Base-by-base conservation (phyloP, 2,888 invertebrate species). In the Odontothrips loti region DNA sequence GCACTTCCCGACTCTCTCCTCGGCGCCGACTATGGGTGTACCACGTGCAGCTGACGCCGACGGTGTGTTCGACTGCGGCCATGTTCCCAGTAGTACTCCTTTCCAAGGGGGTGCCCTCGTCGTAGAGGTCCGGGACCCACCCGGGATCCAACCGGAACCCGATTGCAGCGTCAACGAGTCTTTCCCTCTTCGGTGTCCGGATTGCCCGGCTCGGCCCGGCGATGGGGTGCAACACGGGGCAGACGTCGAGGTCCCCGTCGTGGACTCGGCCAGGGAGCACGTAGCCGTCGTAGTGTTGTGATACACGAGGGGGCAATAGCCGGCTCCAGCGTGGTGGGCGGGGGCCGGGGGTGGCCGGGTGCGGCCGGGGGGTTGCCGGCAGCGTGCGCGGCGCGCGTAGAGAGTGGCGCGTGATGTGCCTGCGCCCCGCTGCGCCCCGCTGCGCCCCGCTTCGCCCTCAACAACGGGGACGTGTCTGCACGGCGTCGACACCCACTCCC, bases 261-360 rank as follows among this genome's bases (percentile, higher is more conserved):
- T 43, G 34, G 34, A 43, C 34, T 2, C 34, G 34, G 34, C 34
- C 34, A 6, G 34, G 34, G 34, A 43, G 34, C 34, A 43, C 34
- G 34, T 43, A 43, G 34, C 34, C 34, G 34, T 43, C 34, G 34
- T 43, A 43, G 58, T 58, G 58, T 58, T 47, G 79, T 48, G 79
- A 68, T 80, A 81, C 82, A 81, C 81, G 82, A 79, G 81, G 68
- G 79, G 82, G 34, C 80, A 82, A 80, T 81, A 80, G 79, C 82
- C 63, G 47, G 80, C 63, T 58, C 82, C 79, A 51, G 68, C 79
- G 79, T 68, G 82, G 80, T 79, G 68, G 79, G 34, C 80, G 11
- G 63, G 34, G 80, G 80, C 10, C 43, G 79, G 80, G 51, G 34
- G 27, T 10, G 51, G 80, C 80, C 79, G 79, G 79, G 80, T 79